Percentiles rank a stretch among this genome's conserved stretches.
Conservation (phyloP, 1,140 invertebrate species). For the Drosophila oshimai region DNA sequence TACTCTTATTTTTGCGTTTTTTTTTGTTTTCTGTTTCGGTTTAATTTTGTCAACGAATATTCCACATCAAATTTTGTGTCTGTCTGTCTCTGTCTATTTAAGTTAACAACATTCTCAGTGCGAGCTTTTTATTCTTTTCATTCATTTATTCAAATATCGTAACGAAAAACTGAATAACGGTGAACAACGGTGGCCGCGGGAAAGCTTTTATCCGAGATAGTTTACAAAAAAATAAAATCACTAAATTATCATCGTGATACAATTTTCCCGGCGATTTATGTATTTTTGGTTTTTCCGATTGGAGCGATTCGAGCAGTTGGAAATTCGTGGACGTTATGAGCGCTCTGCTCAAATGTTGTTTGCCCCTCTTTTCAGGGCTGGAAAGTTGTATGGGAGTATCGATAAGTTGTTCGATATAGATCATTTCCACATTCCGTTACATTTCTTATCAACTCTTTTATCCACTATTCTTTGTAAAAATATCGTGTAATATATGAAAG, state of each 20-base stretch:
- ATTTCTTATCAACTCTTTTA: too few species aligned
- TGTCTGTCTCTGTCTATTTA: slow-evolving; percentile 7
- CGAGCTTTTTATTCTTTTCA: slow-evolving; percentile 33
- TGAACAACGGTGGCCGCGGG: neutral
- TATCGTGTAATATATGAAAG: too few species aligned
- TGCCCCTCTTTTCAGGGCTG: neutral
- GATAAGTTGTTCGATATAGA: neutral
- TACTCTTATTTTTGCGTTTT: neutral
- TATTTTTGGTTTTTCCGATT: neutral
- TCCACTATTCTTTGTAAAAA: too few species aligned
- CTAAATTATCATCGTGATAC: neutral
- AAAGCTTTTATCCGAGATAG: neutral
- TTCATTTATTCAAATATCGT: slow-evolving; percentile 22
- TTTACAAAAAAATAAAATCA: neutral
- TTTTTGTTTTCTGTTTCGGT: slow-evolving; percentile 4
- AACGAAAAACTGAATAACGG: slow-evolving; percentile 11
- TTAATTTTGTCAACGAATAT: slow-evolving; percentile 46
- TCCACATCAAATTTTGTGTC: slow-evolving; percentile 14
- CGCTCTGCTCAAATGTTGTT: too few species aligned
- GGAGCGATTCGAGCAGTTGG: neutral
- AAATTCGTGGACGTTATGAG: neutral
- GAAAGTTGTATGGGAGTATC: neutral
- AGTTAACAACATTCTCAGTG: slow-evolving; percentile 61
- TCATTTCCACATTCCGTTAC: too few species aligned
- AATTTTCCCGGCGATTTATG: slow-evolving; percentile 15